Evolutionary conservation across 2,888 invertebrate species (phyloP), one percentile per base, ranked within the genome.

Genomic region (Leptinotarsa peninsularis): DNA sequence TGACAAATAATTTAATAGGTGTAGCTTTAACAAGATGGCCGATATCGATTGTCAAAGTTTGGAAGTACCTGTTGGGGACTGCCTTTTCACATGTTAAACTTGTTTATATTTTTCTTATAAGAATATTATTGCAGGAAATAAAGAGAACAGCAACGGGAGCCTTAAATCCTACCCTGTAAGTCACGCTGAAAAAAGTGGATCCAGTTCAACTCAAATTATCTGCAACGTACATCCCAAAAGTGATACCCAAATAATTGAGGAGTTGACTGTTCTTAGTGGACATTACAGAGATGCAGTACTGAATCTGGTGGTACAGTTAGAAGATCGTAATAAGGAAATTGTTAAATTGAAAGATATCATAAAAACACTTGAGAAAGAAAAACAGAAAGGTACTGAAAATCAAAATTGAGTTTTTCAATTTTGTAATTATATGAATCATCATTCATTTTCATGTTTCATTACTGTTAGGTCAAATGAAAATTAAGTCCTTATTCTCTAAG

Each of bases 301-400:
- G 79, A 91, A 91, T 84, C 87, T 94, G 71, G 89, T 93, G 17
- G 87, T 90, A 67, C 92, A 93, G 85, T 87, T 93, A 49, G 93
- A 93, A 83, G 90, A 91, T n/a, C 90, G 92, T 74, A 92, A 92
- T 83, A 91, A 90, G 85, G 93, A 93, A 86, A 91, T 92, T 74
- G 89, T 90, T 71, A 89, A 90, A 71, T 85, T 93, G 43, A 92
- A 91, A 78, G 90, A 91, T 76, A 90, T 90, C 84, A 89, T 93
- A 1, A 89, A 86, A 76, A 90, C 89, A 81, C 87, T 92, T 79
- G 92, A 92, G 86, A 89, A 89, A 79, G 91, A 91, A 83, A 90
- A 91, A 85, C 84, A 88, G 75, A 84, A 85, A 86, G 86, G 86
- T 86, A 82, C 49, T 49, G n/a, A 74, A 18, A 50, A 63, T 58